Conservation (phyloP, 2,888 invertebrate species). For the Lochmaea crataegi region DNA sequence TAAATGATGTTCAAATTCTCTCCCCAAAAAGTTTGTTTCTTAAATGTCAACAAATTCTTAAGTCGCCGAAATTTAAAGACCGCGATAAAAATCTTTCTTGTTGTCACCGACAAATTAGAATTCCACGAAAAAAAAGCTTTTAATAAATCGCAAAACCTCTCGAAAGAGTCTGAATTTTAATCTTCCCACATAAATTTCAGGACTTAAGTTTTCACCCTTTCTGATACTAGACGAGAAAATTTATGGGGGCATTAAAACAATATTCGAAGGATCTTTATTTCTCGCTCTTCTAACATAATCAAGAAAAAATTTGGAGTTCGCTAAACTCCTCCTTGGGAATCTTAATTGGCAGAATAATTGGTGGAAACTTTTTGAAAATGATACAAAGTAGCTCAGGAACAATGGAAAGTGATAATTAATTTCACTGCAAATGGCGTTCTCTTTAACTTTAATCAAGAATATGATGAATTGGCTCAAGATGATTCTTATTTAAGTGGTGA, state of each 20-base stretch:
- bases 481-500: background rate
- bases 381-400: constrained; percentile 21
- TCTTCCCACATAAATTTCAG: constrained; percentile 35
- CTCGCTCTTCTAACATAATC: constrained; percentile 23
- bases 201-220: constrained; percentile 30
- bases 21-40: constrained; percentile 19
- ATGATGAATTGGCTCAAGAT: constrained; percentile 4
- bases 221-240: constrained; percentile 33
- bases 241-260: constrained; percentile 35
- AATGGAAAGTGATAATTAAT: constrained; percentile 24
- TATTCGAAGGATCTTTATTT: constrained; percentile 33
- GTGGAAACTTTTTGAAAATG: constrained; percentile 23
- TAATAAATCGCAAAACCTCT: constrained; percentile 29
- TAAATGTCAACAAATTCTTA: constrained; percentile 11
- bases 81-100: constrained; percentile 29
- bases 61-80: constrained; percentile 19
- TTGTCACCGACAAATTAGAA: constrained; percentile 29
- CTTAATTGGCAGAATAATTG: constrained; percentile 27
- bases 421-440: constrained; percentile 10
- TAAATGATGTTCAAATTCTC: background rate
- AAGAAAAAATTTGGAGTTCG: constrained; percentile 22
- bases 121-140: constrained; percentile 31
- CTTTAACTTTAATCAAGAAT: constrained; percentile 12
- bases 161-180: constrained; percentile 30
- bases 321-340: constrained; percentile 6